Base-by-base conservation (phyloP, 2,888 invertebrate genomes). In the Meganola albula region DNA sequence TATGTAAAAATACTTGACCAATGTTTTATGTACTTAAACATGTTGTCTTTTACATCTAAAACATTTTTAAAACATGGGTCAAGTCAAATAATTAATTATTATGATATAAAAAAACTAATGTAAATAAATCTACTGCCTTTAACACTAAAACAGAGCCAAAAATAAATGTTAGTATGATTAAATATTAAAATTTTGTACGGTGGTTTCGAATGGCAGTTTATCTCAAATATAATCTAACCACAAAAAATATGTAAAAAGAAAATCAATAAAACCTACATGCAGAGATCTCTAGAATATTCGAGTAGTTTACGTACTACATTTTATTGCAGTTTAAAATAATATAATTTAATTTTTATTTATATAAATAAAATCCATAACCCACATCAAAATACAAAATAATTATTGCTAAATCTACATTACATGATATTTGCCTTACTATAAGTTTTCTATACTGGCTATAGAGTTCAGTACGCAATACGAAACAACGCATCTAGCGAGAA, bases 121-220 rank as follows among this genome's bases (percentile, higher is more conserved):
- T n/a, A n/a, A n/a, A n/a, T n/a, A n/a, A n/a, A n/a, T n/a, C n/a
- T n/a, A n/a, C n/a, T n/a, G n/a, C n/a, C n/a, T n/a, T n/a, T n/a
- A n/a, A n/a, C n/a, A n/a, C n/a, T n/a, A n/a, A 30, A 52, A 54
- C 58, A 63, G 57, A 64, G 59, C 59, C 44, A 53, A n/a, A n/a
- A n/a, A n/a, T n/a, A n/a, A n/a, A n/a, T n/a, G n/a, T n/a, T n/a
- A n/a, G n/a, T n/a, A n/a, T n/a, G n/a, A 47, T 50, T 53, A 58
- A 50, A 44, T 48, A 44, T 53, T 56, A 32, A 24, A 51, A 50
- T 51, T 53, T 53, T 48, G 40, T 51, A 54, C 59, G 69, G 69
- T 68, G 69, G 67, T 68, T 40, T 53, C 33, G 18, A 31, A 21
- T 29, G 31, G 38, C 49, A 60, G 55, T 56, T 48, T 45, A 46